Percentiles rank a stretch among this genome's conserved stretches.
Evolutionary conservation across 2,888 invertebrate genomes (phyloP).

Genomic region (Tubiluchus corallicola): DNA sequence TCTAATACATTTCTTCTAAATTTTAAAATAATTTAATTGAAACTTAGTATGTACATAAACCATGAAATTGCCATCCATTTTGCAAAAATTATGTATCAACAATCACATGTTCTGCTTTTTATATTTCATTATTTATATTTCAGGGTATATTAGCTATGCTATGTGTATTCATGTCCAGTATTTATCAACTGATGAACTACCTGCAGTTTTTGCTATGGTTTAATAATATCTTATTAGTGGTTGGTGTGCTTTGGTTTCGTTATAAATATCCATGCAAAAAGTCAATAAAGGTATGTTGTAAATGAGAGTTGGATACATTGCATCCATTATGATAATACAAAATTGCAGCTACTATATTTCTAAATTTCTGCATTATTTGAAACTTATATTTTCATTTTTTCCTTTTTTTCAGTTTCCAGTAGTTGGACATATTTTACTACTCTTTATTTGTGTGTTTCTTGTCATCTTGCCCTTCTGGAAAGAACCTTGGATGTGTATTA

Average conservation of each 20-base stretch:
- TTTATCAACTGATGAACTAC: background rate
- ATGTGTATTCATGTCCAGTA: background rate
- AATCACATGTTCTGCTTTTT: too few species aligned
- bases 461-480: background rate
- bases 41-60: too few species aligned
- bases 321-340: too few species aligned
- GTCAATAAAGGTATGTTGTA: conserved; percentile 1
- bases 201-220: conserved; percentile 1
- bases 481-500: background rate
- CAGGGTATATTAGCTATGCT: background rate
- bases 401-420: background rate
- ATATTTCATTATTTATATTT: too few species aligned
- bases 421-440: background rate
- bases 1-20: too few species aligned
- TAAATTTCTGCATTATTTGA: too few species aligned
- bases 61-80: too few species aligned
- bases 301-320: too few species aligned
- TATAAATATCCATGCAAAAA: background rate
- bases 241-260: background rate
- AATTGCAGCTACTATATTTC: too few species aligned
- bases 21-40: too few species aligned
- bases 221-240: background rate
- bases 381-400: too few species aligned
- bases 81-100: too few species aligned
- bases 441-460: background rate